These are phyloP conservation scores for Drosophila melanica DNA, from an alignment of 1,140 invertebrate species.

Conservation along the genomic window DNA sequence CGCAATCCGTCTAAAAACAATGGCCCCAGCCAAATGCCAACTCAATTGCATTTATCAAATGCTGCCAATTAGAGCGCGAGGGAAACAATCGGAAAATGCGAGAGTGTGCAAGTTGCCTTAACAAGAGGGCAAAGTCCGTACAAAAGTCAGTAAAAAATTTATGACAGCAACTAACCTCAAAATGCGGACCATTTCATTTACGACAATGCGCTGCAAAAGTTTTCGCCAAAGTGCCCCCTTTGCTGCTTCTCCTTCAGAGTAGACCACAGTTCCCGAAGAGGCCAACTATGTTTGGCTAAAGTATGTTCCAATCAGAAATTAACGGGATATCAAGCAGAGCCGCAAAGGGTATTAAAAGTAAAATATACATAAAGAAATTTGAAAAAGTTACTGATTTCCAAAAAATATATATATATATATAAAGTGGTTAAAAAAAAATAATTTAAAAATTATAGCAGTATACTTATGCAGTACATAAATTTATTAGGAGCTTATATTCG, in stretches of 20 bases:
- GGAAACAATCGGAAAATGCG: conserved; percentile 41
- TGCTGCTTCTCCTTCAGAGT: background rate
- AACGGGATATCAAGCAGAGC: background rate
- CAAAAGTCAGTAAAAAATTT: conserved; percentile 75
- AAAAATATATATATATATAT: too few species aligned
- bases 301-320: conserved; percentile 15
- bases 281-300: conserved; percentile 10
- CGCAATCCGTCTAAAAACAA: conserved; percentile 47
- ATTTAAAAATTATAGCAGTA: too few species aligned
- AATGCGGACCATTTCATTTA: conserved; percentile 64
- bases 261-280: background rate
- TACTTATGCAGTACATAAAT: too few species aligned
- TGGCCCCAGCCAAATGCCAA: conserved; percentile 17
- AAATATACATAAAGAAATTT: too few species aligned
- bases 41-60: conserved; percentile 75
- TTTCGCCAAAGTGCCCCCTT: conserved; percentile 19
- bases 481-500: too few species aligned
- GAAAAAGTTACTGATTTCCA: too few species aligned
- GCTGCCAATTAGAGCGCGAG: conserved; percentile 70
- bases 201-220: conserved; percentile 58
- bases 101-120: conserved; percentile 33
- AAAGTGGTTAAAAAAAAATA: too few species aligned
- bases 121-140: conserved; percentile 54
- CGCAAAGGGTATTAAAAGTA: background rate
- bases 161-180: conserved; percentile 81